Conservation (phyloP, 2,797 vertebrate species). For the Carcharodon carcharias region DNA sequence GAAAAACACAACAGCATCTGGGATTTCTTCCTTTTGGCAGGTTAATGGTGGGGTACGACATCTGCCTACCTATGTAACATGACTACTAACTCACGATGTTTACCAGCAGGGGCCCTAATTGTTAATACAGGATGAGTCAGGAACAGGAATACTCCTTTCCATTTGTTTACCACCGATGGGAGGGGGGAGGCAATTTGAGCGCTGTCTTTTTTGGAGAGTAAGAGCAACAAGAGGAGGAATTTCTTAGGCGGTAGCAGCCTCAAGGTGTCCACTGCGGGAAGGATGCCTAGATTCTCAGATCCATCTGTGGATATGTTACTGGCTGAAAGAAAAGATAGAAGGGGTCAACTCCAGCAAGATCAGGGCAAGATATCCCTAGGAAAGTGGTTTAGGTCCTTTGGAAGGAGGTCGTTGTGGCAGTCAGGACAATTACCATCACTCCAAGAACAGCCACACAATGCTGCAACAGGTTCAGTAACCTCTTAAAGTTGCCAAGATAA, state of each 20-base stretch:
- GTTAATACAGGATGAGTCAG: not conserved
- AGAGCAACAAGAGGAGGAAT: not conserved
- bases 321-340: not conserved
- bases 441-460: not conserved
- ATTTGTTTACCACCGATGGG: not conserved
- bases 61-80: not conserved
- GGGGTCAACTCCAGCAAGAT: not conserved
- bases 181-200: not conserved
- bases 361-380: not conserved
- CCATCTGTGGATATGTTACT: not conserved
- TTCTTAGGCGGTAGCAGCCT: no score
- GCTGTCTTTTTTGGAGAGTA: not conserved
- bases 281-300: not conserved
- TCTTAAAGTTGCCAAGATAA: not conserved
- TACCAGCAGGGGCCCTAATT: not conserved
- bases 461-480: not conserved
- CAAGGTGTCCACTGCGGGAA: not conserved
- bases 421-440: not conserved
- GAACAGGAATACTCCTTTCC: not conserved
- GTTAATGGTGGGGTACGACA: not conserved
- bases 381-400: not conserved
- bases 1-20: not conserved
- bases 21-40: not conserved
- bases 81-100: not conserved
- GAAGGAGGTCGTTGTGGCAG: not conserved